Evolutionary conservation across 2,113 vertebrate species (phyloP).

Genomic region (Bungarus multicinctus): DNA sequence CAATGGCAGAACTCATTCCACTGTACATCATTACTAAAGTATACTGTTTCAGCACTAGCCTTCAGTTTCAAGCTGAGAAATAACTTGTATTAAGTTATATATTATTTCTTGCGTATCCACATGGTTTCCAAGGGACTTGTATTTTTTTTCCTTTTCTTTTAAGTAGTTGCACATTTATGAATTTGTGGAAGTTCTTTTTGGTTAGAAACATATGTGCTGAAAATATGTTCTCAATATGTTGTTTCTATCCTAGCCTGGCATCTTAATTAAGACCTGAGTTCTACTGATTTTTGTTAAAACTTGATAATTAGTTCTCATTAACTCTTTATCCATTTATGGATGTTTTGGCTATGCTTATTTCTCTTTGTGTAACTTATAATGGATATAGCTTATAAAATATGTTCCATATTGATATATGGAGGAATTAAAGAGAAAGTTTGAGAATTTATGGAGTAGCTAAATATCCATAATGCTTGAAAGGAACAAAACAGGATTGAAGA

Average conservation of each 20-base stretch:
- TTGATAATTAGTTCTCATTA: constrained; percentile 13
- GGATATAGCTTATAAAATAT: background rate
- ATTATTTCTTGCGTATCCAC: constrained; percentile 34
- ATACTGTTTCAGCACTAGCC: constrained; percentile 56
- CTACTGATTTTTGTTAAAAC: constrained; percentile 50
- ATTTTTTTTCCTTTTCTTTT: constrained; percentile 29
- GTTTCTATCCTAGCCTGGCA: background rate
- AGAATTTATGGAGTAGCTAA: background rate
- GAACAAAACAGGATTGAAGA: background rate
- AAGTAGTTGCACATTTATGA: constrained; percentile 61
- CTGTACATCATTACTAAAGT: constrained; percentile 59
- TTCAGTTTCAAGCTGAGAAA: constrained; percentile 49
- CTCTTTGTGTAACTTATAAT: background rate
- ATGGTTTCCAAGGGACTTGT: constrained; percentile 44
- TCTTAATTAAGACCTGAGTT: constrained; percentile 33
- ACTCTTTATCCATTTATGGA: background rate
- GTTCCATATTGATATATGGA: constrained; percentile 24
- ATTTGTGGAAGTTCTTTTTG: constrained; percentile 29
- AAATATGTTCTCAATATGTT: constrained; percentile 50
- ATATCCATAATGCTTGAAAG: background rate
- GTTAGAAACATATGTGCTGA: constrained; percentile 48
- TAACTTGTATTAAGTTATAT: constrained; percentile 54
- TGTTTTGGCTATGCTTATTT: accelerated
- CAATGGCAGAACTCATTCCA: constrained; percentile 34
- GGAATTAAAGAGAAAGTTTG: background rate